These are phyloP conservation scores for Penaeus indicus DNA, from an alignment of 1,140 invertebrate species.

Conservation along the genomic window DNA sequence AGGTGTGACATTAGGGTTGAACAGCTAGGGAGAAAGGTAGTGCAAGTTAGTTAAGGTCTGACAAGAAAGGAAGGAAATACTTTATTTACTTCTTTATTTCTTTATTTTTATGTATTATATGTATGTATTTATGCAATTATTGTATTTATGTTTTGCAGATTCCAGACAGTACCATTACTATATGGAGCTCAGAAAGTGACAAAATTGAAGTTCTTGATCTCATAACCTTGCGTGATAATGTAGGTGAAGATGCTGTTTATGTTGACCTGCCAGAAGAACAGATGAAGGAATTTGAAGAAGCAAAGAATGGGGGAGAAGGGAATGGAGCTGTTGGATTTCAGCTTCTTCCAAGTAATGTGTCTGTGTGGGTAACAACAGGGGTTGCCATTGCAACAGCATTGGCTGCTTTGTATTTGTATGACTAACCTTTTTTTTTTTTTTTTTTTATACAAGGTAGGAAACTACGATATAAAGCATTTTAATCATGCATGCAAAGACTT, in stretches of 20 bases:
- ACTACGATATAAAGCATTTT: too few relatives aligned
- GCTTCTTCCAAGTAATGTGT: slow-evolving; percentile 10
- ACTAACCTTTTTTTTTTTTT: background rate
- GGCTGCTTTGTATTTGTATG: slow-evolving; percentile 41
- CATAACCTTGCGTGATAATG: slow-evolving; percentile 28
- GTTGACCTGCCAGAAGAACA: slow-evolving; percentile 60
- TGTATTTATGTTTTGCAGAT: slow-evolving; percentile 26
- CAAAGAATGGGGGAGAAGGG: background rate
- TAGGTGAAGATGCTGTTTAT: slow-evolving; percentile 51
- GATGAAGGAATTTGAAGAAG: slow-evolving; percentile 46
- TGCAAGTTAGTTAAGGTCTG: too few relatives aligned
- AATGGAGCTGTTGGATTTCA: background rate
- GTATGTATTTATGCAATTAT: background rate
- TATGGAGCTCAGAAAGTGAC: slow-evolving; percentile 57
- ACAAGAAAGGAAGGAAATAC: too few relatives aligned
- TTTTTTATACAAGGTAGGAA: too few relatives aligned
- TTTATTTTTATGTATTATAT: too few relatives aligned
- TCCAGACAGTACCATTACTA: slow-evolving; percentile 58
- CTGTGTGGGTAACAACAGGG: slow-evolving; percentile 9
- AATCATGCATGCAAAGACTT: too few relatives aligned
- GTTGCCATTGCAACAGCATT: slow-evolving; percentile 20
- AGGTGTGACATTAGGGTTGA: too few relatives aligned
- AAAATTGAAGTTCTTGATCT: slow-evolving; percentile 42
- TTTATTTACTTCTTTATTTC: too few relatives aligned
- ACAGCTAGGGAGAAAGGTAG: too few relatives aligned